These are phyloP conservation scores for Drosophila guanche DNA, from an alignment of 1,140 invertebrate species.

Conservation along the genomic window DNA sequence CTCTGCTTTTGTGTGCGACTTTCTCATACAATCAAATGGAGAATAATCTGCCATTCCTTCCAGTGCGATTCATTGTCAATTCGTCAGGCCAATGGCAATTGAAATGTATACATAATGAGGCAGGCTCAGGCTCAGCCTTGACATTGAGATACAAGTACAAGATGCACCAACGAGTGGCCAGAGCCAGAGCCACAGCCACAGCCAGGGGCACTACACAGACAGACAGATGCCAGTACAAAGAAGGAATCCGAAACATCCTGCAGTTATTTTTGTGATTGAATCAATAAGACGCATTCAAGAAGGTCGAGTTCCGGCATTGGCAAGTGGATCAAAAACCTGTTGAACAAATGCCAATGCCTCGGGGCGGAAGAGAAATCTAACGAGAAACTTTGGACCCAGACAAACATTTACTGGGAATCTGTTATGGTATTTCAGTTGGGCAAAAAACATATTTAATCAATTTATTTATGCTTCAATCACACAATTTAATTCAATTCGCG, in stretches of 20 bases:
- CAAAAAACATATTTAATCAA: slow-evolving; percentile 58
- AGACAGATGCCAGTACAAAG: background rate
- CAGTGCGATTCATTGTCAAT: slow-evolving; percentile 44
- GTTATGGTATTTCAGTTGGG: background rate
- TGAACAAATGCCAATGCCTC: slow-evolving; percentile 26
- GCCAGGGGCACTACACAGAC: slow-evolving; percentile 1
- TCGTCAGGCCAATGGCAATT: slow-evolving; percentile 26
- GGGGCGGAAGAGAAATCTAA: background rate
- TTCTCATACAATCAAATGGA: no score
- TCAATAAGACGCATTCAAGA: slow-evolving; percentile 60
- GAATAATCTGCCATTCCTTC: background rate
- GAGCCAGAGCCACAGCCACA: background rate
- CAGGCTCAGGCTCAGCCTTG: slow-evolving; percentile 43
- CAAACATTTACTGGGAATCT: slow-evolving; percentile 11
- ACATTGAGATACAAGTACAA: slow-evolving; percentile 50
- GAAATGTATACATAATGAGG: slow-evolving; percentile 59
- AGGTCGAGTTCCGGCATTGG: slow-evolving; percentile 48
- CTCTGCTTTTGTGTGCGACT: background rate
- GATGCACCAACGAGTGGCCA: slow-evolving; percentile 32
- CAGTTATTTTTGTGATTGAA: slow-evolving; percentile 73
- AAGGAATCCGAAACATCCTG: slow-evolving; percentile 45
- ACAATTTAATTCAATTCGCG: slow-evolving; percentile 72
- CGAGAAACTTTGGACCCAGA: slow-evolving; percentile 15
- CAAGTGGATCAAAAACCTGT: slow-evolving; percentile 54
- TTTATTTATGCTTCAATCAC: slow-evolving; percentile 74